phyloP scores from a whole-genome alignment of 92 coral and sea anemone genomes.

The Bergia puertoricense region DNA sequence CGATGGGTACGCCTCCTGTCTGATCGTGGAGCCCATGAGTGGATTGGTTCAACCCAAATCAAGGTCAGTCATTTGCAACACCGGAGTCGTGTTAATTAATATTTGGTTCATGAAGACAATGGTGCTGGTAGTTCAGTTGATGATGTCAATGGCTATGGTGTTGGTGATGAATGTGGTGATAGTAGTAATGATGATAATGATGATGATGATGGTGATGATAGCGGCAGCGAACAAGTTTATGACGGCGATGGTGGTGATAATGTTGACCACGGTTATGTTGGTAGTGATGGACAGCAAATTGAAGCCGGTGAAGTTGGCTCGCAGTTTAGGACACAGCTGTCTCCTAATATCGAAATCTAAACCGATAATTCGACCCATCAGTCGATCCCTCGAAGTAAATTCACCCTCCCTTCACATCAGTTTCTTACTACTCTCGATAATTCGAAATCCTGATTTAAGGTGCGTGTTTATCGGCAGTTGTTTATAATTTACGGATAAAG shows the following conservation, averaged over 20 bases:
- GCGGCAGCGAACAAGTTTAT: neutral
- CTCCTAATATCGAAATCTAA: neutral
- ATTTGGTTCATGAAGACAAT: neutral
- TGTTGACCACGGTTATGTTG: neutral
- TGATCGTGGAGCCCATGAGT: slow-evolving; percentile 86
- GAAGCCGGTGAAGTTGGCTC: neutral
- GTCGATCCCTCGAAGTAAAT: neutral
- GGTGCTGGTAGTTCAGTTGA: neutral
- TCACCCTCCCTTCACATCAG: neutral
- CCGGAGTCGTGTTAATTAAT: no score
- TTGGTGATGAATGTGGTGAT: neutral
- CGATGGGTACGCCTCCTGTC: slow-evolving; percentile 86
- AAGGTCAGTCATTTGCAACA: slow-evolving; percentile 54
- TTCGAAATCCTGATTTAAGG: no score
- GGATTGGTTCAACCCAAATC: slow-evolving; percentile 82
- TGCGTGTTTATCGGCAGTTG: no score
- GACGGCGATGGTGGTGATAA: neutral
- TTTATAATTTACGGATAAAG: no score
- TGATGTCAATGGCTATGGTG: neutral
- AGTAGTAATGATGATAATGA: no score
- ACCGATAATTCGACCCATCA: neutral
- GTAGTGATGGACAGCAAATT: neutral
- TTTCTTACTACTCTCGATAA: neutral
- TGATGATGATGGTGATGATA: neutral
- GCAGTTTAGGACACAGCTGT: neutral